Percentiles rank a stretch among this genome's conserved stretches.
Conservation (phyloP, 1,140 invertebrate genomes). For the Diprion similis region DNA sequence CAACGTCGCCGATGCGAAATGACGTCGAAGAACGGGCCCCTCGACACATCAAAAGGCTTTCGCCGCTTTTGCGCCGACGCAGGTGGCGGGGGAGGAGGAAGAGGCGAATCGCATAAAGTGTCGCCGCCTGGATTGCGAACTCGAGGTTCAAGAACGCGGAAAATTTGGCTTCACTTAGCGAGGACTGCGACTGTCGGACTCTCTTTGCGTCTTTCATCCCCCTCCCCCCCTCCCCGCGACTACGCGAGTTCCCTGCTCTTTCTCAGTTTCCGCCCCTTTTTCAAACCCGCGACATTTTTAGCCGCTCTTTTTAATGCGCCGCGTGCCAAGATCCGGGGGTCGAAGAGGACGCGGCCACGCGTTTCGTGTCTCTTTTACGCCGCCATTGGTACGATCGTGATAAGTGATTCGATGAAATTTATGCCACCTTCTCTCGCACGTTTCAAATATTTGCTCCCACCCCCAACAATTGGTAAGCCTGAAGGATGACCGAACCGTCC, state of each 20-base stretch:
- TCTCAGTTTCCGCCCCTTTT: too few species aligned
- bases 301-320: too few species aligned
- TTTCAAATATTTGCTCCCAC: too few species aligned
- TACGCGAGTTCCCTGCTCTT: not conserved
- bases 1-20: slow-evolving; percentile 1
- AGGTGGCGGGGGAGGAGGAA: slow-evolving; percentile 9
- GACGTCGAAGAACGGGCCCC: slow-evolving; percentile 13
- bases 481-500: too few species aligned
- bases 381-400: too few species aligned
- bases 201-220: not conserved
- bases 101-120: slow-evolving; percentile 38
- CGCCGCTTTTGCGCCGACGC: not conserved
- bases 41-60: slow-evolving; percentile 34
- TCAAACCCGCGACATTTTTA: too few species aligned
- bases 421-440: too few species aligned
- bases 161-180: slow-evolving; percentile 37
- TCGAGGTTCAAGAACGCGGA: slow-evolving; percentile 43
- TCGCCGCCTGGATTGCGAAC: slow-evolving; percentile 43
- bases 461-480: too few species aligned
- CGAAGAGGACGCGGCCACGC: too few species aligned
- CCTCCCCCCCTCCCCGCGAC: slow-evolving; percentile 9
- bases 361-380: too few species aligned
- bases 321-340: too few species aligned
- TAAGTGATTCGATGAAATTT: too few species aligned
- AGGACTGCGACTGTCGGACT: not conserved